Conservation (phyloP, 37 sponge, comb jelly and placozoan genomes). For the Aphrocallistes beatrix region DNA sequence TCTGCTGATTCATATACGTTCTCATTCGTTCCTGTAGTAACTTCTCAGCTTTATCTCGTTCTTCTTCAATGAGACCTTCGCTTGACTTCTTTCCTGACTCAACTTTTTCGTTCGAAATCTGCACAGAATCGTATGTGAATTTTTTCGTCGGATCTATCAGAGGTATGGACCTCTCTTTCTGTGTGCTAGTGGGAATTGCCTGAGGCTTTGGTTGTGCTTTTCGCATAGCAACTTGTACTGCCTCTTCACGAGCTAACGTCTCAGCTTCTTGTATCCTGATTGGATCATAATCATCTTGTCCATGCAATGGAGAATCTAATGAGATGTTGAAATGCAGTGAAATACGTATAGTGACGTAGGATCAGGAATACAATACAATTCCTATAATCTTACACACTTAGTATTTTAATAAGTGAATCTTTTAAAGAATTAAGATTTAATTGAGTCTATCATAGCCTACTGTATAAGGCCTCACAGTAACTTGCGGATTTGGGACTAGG, state of each 20-base stretch:
- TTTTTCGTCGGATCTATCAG: neutral
- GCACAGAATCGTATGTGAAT: neutral
- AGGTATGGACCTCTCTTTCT: neutral
- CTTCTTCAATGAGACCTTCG: constrained; percentile 26
- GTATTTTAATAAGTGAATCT: too few species aligned
- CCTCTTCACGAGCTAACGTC: neutral
- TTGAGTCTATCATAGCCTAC: too few species aligned
- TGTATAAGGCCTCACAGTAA: too few species aligned
- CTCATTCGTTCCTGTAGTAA: constrained; percentile 29
- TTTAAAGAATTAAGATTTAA: too few species aligned
- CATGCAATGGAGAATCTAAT: neutral
- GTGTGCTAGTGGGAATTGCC: neutral
- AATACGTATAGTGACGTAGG: too few species aligned
- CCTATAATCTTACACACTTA: too few species aligned
- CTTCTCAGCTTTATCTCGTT: constrained; percentile 33
- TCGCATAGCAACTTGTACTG: neutral
- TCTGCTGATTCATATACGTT: constrained; percentile 12
- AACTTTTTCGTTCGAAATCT: neutral
- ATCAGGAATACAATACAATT: too few species aligned
- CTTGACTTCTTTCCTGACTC: neutral
- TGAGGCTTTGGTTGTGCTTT: neutral
- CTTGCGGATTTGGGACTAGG: too few species aligned
- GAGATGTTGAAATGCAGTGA: too few species aligned
- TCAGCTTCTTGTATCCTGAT: neutral
- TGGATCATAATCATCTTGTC: neutral